These are phyloP conservation scores for Nebria salina DNA, from an alignment of 2,888 invertebrate species.

Conservation along the genomic window DNA sequence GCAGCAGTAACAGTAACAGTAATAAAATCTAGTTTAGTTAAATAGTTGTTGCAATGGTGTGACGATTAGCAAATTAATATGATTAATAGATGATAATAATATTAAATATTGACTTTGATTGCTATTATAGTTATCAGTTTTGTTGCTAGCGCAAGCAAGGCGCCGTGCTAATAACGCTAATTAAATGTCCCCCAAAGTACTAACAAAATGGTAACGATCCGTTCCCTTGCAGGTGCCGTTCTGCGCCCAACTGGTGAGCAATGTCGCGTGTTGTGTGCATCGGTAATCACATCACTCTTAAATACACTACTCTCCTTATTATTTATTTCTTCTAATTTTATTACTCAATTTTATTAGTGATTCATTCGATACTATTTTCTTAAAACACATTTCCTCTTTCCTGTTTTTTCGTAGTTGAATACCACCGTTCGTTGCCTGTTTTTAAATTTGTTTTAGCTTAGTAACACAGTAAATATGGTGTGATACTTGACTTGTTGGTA, in stretches of 20 bases:
- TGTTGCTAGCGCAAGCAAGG: slow-evolving; percentile 43
- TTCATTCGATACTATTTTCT: slow-evolving; percentile 18
- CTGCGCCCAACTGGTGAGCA: slow-evolving; percentile 95
- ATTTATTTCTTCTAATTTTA: slow-evolving; percentile 39
- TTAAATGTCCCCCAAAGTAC: slow-evolving; percentile 52
- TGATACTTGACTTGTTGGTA: neutral
- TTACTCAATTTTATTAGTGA: slow-evolving; percentile 7
- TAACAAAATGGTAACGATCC: slow-evolving; percentile 64
- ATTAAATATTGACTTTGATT: slow-evolving; percentile 4
- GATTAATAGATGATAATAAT: neutral
- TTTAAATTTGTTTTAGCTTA: slow-evolving; percentile 39
- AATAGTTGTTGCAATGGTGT: neutral
- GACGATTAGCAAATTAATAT: neutral
- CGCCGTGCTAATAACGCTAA: slow-evolving; percentile 61
- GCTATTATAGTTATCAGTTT: slow-evolving; percentile 11
- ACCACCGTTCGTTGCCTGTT: slow-evolving; percentile 25
- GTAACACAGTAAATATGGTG: neutral
- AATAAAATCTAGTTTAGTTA: too few species aligned
- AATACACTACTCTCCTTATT: slow-evolving; percentile 56
- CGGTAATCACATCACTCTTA: slow-evolving; percentile 87
- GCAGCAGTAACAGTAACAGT: neutral
- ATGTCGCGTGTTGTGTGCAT: slow-evolving; percentile 95
- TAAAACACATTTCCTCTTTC: slow-evolving; percentile 16
- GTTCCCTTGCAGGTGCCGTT: slow-evolving; percentile 83
- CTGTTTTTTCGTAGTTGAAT: slow-evolving; percentile 36